Evolutionary conservation across 37 sponge, comb jelly and placozoan genomes (phyloP).

Genomic region (Crambe crambe): DNA sequence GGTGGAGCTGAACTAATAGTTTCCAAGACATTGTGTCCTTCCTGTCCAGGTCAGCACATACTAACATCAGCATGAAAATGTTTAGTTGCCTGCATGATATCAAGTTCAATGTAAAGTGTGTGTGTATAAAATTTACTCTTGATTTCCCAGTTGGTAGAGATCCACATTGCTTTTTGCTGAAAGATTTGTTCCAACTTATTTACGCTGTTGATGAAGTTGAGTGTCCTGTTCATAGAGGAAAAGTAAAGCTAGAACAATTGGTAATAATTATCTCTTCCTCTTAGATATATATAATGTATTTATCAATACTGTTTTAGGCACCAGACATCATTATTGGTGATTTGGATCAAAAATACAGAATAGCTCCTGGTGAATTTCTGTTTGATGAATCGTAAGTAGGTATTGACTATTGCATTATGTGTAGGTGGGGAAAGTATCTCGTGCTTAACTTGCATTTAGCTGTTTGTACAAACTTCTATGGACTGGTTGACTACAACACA

Average conservation of each 20-base stretch:
- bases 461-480: no score
- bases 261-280: no score
- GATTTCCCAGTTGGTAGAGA: no score
- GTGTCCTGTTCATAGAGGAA: constrained; percentile 54
- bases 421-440: no score
- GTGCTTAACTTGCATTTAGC: no score
- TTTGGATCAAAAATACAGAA: constrained; percentile 34
- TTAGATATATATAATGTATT: no score
- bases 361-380: constrained; percentile 18
- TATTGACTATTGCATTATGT: no score
- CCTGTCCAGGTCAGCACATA: constrained; percentile 35
- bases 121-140: not conserved
- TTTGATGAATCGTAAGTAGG: constrained; percentile 40
- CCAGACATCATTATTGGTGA: constrained; percentile 71
- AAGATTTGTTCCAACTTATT: constrained; percentile 3
- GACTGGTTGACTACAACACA: no score
- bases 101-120: not conserved
- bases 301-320: constrained; percentile 27
- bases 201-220: constrained; percentile 4
- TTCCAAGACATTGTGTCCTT: constrained; percentile 57
- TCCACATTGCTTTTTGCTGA: constrained; percentile 46
- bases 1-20: constrained; percentile 45
- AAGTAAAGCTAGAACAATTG: constrained; percentile 53
- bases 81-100: not conserved
- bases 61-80: not conserved